phyloP scores from a whole-genome alignment of 2,797 vertebrate genomes.

The Sorex maritimensis region DNA sequence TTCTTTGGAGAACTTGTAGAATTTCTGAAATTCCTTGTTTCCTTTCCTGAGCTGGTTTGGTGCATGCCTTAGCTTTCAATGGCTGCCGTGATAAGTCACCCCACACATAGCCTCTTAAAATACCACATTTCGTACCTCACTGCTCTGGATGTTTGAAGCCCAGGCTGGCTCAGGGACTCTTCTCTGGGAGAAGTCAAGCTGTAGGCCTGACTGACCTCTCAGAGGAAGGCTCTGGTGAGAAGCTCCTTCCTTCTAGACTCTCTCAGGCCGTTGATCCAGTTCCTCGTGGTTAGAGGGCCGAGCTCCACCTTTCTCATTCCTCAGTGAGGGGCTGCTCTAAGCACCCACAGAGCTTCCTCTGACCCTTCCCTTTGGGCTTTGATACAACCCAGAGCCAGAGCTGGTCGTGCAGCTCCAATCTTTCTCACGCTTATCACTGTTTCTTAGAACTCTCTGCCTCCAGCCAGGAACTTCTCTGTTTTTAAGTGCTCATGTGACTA shows the following conservation, averaged over 20 bases:
- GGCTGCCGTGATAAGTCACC: not conserved
- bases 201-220: not conserved
- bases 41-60: conserved; percentile 8
- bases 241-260: not conserved
- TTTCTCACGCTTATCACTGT: not conserved
- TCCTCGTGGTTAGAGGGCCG: not conserved
- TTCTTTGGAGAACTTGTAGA: conserved; percentile 30
- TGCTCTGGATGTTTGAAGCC: not conserved
- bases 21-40: not conserved
- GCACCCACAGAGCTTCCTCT: not conserved
- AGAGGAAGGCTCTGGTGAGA: not conserved
- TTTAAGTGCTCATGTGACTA: not conserved
- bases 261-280: not conserved
- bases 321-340: not conserved
- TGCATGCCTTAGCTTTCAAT: not conserved
- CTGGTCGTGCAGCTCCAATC: not conserved
- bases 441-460: not conserved
- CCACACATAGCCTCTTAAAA: not conserved
- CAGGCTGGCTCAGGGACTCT: not conserved
- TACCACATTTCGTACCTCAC: not conserved
- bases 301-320: not conserved
- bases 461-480: not conserved
- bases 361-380: not conserved
- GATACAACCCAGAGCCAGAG: not conserved
- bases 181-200: not conserved